A percentile compares a stretch with the other conserved stretches of the same genome.
phyloP scores from a whole-genome alignment of 2,113 vertebrate species.

The Lepisosteus osseus region DNA sequence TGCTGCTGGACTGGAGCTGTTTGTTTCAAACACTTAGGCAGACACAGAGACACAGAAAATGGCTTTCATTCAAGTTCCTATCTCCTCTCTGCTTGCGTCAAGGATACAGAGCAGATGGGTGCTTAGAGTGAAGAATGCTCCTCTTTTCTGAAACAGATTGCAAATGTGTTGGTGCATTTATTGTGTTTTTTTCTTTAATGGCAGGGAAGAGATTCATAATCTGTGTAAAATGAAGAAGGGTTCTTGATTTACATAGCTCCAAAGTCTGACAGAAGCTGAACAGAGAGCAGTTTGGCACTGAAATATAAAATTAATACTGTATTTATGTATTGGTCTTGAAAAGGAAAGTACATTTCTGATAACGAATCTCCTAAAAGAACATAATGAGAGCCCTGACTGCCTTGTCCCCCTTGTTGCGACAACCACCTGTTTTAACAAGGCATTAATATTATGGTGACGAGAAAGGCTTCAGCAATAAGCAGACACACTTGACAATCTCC shows the following conservation, averaged over 20 bases:
- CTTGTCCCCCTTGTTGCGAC: background rate
- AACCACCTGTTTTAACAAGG: constrained; percentile 21
- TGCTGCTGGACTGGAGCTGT: no score
- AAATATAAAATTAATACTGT: no score
- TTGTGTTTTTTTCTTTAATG: no score
- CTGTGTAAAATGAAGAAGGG: no score
- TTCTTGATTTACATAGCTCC: no score
- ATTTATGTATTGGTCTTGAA: no score
- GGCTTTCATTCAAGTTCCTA: constrained; percentile 39
- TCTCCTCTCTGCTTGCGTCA: constrained; percentile 48
- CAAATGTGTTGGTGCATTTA: no score
- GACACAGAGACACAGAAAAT: constrained; percentile 26
- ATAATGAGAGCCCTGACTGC: no score
- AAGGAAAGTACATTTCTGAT: background rate
- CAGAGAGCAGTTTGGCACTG: no score
- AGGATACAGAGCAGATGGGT: constrained; percentile 48
- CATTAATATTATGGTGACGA: background rate
- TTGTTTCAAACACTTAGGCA: constrained; percentile 16
- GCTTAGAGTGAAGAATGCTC: constrained; percentile 24
- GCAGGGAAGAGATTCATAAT: no score
- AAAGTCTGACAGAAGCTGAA: no score
- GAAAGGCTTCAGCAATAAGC: background rate
- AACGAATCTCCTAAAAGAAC: background rate
- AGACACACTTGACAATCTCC: constrained; percentile 28
- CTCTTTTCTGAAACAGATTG: no score